Conservation (phyloP, 2,888 invertebrate genomes). For the Furcula furcula region DNA sequence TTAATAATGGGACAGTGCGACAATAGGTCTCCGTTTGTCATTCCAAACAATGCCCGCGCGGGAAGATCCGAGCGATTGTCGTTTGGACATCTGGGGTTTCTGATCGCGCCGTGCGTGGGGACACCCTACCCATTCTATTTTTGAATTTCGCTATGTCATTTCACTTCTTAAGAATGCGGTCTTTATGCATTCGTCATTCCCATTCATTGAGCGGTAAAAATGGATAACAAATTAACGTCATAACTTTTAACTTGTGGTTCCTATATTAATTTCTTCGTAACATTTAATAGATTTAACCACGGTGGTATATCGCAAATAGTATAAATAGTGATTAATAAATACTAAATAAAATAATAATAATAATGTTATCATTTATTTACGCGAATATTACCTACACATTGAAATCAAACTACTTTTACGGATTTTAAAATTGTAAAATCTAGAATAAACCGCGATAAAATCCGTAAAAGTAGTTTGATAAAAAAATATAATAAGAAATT, state of each 20-base stretch:
- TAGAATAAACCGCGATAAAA: too few relatives aligned
- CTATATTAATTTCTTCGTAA: too few relatives aligned
- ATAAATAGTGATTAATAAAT: too few relatives aligned
- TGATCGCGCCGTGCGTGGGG: constrained; percentile 46
- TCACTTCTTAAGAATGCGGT: constrained; percentile 37
- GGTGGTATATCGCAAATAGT: too few relatives aligned
- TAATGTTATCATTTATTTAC: too few relatives aligned
- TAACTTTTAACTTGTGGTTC: background rate
- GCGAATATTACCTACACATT: too few relatives aligned
- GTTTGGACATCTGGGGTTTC: constrained; percentile 77
- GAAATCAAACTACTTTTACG: too few relatives aligned
- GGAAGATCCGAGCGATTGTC: constrained; percentile 55
- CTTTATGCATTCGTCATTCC: constrained; percentile 32
- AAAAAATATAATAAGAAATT: too few relatives aligned
- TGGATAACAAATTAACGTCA: constrained; percentile 19
- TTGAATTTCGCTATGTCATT: constrained; percentile 50
- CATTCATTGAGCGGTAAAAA: constrained; percentile 9
- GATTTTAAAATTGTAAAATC: too few relatives aligned
- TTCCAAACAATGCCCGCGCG: constrained; percentile 50
- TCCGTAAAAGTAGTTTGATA: too few relatives aligned
- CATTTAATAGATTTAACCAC: too few relatives aligned
- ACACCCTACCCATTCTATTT: constrained; percentile 46
- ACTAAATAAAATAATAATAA: too few relatives aligned
- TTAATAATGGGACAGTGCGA: constrained; percentile 60
- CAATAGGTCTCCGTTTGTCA: constrained; percentile 67